phyloP scores from a whole-genome alignment of 2,888 invertebrate genomes.

The Halictus quadricinctus region DNA sequence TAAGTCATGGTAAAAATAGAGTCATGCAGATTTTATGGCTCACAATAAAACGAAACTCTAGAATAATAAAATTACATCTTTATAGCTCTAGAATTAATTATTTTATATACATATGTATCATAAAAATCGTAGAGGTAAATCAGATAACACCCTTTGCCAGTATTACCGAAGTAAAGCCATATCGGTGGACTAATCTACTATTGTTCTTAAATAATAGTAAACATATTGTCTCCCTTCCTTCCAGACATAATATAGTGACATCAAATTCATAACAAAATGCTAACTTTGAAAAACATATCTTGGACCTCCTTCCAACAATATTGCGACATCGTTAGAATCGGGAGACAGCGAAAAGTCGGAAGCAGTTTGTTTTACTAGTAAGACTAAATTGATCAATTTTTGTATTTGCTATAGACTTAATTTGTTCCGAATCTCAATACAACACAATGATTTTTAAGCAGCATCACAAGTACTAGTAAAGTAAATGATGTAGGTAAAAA shows the following conservation, averaged over 20 bases:
- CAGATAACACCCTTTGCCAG: neutral
- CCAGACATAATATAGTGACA: neutral
- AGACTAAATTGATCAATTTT: constrained; percentile 6
- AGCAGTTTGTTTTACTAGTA: neutral
- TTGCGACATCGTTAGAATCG: neutral
- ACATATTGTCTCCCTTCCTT: neutral
- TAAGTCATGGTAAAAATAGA: neutral
- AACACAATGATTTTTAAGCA: constrained; percentile 8
- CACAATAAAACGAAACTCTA: neutral
- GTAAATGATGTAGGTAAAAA: constrained; percentile 17
- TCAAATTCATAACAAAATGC: neutral
- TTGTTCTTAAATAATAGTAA: neutral
- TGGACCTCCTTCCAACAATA: neutral
- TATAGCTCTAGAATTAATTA: neutral
- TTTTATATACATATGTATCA: neutral
- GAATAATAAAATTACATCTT: neutral
- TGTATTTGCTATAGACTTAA: constrained; percentile 11
- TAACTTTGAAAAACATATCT: neutral
- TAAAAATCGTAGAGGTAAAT: neutral
- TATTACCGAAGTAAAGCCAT: neutral
- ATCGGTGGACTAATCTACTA: neutral
- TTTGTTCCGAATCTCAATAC: constrained; percentile 26
- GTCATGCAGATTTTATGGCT: neutral
- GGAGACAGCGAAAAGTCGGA: constrained; percentile 1
- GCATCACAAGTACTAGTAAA: constrained; percentile 3